phyloP scores from a whole-genome alignment of 2,888 invertebrate species.

The Silvanus unidentatus region DNA sequence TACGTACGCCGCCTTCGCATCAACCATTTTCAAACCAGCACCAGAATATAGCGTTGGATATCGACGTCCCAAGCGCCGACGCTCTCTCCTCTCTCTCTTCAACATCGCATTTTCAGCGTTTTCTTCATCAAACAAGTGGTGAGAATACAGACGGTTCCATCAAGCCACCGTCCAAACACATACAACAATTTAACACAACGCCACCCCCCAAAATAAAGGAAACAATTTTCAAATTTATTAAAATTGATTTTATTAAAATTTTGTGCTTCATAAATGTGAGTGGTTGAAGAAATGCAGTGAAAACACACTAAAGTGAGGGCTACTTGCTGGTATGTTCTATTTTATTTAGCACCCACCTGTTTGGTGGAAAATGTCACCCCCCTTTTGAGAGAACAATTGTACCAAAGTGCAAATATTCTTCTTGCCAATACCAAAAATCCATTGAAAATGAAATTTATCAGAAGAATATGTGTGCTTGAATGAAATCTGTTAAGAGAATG shows the following conservation, averaged over 20 bases:
- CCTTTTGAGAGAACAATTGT: not conserved
- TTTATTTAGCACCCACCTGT: slow-evolving; percentile 33
- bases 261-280: no score
- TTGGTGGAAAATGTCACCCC: slow-evolving; percentile 21
- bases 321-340: slow-evolving; percentile 18
- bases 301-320: slow-evolving; percentile 11
- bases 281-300: slow-evolving; percentile 2
- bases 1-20: slow-evolving; percentile 35
- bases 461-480: not conserved
- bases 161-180: not conserved
- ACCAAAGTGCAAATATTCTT: not conserved
- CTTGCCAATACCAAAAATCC: not conserved
- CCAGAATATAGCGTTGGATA: slow-evolving; percentile 8
- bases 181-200: not conserved
- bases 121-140: no score
- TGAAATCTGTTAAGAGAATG: no score
- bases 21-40: slow-evolving; percentile 5
- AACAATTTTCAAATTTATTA: slow-evolving; percentile 16
- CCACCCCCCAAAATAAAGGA: not conserved
- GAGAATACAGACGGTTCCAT: no score
- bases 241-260: no score
- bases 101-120: not conserved
- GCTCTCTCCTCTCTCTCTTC: slow-evolving; percentile 12
- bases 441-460: not conserved
- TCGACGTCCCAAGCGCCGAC: slow-evolving; percentile 11